Evolutionary conservation across 2,113 vertebrate species (phyloP), one percentile per base, ranked within the genome.

Genomic region (Ptychochromis oligacanthus): DNA sequence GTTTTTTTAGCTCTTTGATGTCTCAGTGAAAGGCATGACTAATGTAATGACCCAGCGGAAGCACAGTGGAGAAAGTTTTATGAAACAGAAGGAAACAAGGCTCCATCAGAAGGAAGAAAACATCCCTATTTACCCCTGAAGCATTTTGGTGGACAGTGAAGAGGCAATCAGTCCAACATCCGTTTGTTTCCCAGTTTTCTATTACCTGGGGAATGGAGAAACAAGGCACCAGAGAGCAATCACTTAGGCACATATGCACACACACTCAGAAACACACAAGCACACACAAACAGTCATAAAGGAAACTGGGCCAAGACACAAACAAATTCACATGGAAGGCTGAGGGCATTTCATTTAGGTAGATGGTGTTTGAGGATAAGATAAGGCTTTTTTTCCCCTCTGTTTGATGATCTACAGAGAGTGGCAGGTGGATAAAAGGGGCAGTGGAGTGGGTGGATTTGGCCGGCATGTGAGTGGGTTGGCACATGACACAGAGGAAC

Each of bases 351-450:
- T 84, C 28, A 87, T 86, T 84, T 56, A 79, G 67, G 31, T 20
- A 78, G 78, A 76, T 52, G 12, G 75, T 70, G 60, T 83, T 81
- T 49, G 49, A 81, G 34, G 55, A 86, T 65, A 79, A 61, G 75
- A 84, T 54, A 28, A 54, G 20, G 26, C 34, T 56, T 83, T 52
- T 75, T 72, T 60, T 80, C 49, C 31, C 26, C 56, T 38, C 77
- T 81, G 22, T 89, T 72, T 93, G 87, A 92, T 83, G 87, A 82
- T 62, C 72, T 86, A 82, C 26, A 70, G 38, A 80, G 77, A 90
- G 86, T 83, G 90, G 91, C 89, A 89, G 90, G 89, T 86, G 86
- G 85, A 85, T 79, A 75, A 82, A 87, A 83, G 84, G 46, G 78
- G 76, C 80, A 60, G 79, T 54, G 34, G 74, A 82, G 91, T 90